Conservation (phyloP, 1,140 invertebrate species). For the Platorchestia sp. region DNA sequence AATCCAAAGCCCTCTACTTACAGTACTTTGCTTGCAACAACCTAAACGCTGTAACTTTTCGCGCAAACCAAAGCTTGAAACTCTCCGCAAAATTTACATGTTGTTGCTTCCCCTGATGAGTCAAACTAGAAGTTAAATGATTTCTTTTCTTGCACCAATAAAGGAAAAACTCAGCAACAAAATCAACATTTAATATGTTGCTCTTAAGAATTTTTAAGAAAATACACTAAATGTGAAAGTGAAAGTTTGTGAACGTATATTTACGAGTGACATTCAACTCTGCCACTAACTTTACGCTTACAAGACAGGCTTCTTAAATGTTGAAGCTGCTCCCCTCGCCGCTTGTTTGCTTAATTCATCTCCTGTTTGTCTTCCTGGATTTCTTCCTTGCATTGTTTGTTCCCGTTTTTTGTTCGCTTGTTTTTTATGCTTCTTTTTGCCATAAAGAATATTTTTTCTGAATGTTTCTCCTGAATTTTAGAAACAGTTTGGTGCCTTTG, state of each 20-base stretch:
- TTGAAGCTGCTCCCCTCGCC: neutral
- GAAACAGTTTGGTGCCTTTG: neutral
- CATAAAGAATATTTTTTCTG: neutral
- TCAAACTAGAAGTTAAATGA: neutral
- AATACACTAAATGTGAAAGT: neutral
- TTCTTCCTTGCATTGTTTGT: neutral
- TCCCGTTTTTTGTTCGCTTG: neutral
- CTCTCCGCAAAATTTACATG: neutral
- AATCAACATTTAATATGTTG: neutral
- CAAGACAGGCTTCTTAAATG: neutral
- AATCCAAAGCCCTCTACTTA: too few species aligned
- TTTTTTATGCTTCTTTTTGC: neutral
- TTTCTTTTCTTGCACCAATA: neutral
- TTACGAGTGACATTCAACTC: neutral
- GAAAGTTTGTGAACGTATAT: neutral
- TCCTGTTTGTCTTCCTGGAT: neutral
- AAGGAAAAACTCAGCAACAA: neutral
- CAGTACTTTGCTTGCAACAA: neutral
- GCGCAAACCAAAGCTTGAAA: neutral
- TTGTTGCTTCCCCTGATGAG: neutral
- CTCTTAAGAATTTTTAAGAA: neutral
- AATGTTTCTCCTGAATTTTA: neutral
- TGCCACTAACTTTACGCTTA: neutral
- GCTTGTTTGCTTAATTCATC: neutral
- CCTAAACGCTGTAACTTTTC: neutral